A percentile compares a stretch with the other conserved stretches of the same genome.
Conservation (phyloP, 1,140 invertebrate species). For the Calephelis nemesis region DNA sequence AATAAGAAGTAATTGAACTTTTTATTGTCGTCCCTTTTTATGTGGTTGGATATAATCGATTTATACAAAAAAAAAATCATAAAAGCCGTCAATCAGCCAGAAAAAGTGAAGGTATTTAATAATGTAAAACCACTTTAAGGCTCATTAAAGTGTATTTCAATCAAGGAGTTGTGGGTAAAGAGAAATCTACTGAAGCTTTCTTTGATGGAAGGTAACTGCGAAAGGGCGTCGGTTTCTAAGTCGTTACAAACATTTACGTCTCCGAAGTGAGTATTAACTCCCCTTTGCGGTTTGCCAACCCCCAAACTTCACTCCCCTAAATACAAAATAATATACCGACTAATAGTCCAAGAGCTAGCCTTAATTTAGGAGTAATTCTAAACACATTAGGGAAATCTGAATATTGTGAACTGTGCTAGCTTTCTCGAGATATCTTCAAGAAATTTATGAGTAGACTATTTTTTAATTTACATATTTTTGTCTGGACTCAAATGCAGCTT, state of each 20-base stretch:
- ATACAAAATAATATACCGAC: neutral
- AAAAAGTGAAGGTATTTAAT: neutral
- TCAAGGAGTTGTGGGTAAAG: neutral
- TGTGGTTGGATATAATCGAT: too few relatives aligned
- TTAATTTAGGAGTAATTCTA: neutral
- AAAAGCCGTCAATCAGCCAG: neutral
- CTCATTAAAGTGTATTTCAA: conserved; percentile 10
- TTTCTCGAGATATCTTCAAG: too few relatives aligned
- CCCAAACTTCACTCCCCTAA: neutral
- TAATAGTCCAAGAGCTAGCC: neutral
- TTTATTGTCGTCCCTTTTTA: too few relatives aligned
- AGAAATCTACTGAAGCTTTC: conserved; percentile 3
- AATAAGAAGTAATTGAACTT: too few relatives aligned
- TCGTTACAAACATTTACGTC: conserved; percentile 3
- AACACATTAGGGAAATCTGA: neutral
- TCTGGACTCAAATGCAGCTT: too few relatives aligned
- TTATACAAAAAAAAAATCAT: too few relatives aligned
- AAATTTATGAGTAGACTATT: too few relatives aligned
- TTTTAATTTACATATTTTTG: too few relatives aligned
- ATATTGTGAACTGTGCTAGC: too few relatives aligned
- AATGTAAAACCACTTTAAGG: neutral
- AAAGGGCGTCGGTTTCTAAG: conserved; percentile 11
- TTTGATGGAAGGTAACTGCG: conserved; percentile 9
- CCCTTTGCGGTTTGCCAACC: conserved; percentile 1
- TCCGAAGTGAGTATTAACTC: neutral